phyloP scores from a whole-genome alignment of 2,888 invertebrate species.

The Melieria crassipennis region DNA sequence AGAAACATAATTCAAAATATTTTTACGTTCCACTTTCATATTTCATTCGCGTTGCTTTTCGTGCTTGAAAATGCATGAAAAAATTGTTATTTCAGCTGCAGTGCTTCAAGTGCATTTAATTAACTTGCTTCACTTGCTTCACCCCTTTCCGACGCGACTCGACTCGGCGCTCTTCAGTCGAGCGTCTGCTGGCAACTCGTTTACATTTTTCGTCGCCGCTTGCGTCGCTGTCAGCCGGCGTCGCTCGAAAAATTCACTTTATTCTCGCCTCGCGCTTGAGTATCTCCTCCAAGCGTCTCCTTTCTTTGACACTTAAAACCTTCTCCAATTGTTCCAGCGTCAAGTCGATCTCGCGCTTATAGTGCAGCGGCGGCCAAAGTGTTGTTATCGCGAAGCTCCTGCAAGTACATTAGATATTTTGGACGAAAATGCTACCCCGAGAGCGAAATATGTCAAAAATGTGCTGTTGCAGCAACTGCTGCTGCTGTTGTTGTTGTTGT shows the following conservation, averaged over 20 bases:
- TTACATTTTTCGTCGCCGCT: too few relatives aligned
- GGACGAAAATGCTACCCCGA: background rate
- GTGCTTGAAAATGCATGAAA: too few relatives aligned
- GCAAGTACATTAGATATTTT: background rate
- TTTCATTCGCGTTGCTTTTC: too few relatives aligned
- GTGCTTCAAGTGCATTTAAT: too few relatives aligned
- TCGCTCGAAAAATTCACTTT: background rate
- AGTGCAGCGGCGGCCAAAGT: constrained; percentile 65
- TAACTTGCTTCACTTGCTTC: too few relatives aligned
- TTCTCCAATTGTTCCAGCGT: constrained; percentile 62
- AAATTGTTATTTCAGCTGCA: too few relatives aligned
- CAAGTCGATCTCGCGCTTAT: constrained; percentile 64
- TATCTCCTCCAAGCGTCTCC: constrained; percentile 63
- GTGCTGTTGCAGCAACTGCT: constrained; percentile 20
- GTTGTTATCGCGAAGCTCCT: constrained; percentile 65
- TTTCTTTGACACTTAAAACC: constrained; percentile 62
- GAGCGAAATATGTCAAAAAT: constrained; percentile 42
- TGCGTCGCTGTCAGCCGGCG: too few relatives aligned
- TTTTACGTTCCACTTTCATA: too few relatives aligned
- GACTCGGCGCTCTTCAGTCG: too few relatives aligned
- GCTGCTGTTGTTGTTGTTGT: constrained; percentile 1
- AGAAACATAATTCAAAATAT: too few relatives aligned
- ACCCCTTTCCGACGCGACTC: too few relatives aligned
- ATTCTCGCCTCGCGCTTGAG: constrained; percentile 45
- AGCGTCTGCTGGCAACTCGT: too few relatives aligned